phyloP scores from a whole-genome alignment of 2,888 invertebrate species.

The Yponomeuta sedellus region DNA sequence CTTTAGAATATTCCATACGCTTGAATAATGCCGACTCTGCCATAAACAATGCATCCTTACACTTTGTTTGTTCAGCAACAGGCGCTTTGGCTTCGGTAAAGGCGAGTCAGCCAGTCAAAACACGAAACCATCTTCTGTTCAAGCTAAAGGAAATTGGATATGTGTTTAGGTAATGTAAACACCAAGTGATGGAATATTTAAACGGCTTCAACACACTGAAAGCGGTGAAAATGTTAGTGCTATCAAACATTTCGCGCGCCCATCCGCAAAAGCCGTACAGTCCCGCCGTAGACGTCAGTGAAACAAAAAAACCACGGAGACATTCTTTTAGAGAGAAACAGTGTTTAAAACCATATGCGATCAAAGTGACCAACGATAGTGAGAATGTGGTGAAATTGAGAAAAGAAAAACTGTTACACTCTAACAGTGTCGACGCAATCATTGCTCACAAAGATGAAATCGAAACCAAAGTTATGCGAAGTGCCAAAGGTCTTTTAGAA shows the following conservation, averaged over 20 bases:
- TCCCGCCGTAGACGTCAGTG: conserved; percentile 40
- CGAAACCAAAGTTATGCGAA: conserved; percentile 70
- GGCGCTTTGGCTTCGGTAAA: conserved; percentile 19
- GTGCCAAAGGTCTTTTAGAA: conserved; percentile 75
- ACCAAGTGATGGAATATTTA: conserved; percentile 70
- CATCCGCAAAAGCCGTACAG: conserved; percentile 52
- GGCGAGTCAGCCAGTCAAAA: conserved; percentile 28
- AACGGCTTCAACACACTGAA: conserved; percentile 60
- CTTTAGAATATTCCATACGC: conserved; percentile 53
- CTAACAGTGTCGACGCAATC: conserved; percentile 63
- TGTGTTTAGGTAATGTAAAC: conserved; percentile 46
- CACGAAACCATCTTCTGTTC: conserved; percentile 45
- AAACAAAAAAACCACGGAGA: conserved; percentile 28
- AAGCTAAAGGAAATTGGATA: conserved; percentile 19
- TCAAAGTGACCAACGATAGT: not conserved
- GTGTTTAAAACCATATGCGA: conserved; percentile 53
- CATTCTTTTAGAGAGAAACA: conserved; percentile 54
- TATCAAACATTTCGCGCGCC: conserved; percentile 67
- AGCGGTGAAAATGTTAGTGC: conserved; percentile 72
- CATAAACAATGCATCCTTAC: conserved; percentile 60
- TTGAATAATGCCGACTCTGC: conserved; percentile 55
- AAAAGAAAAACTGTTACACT: conserved; percentile 52
- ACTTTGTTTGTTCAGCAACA: conserved; percentile 41
- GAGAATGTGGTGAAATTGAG: conserved; percentile 32
- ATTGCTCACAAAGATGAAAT: conserved; percentile 47